phyloP scores from a whole-genome alignment of 2,888 invertebrate species.

The Latrodectus hesperus region DNA sequence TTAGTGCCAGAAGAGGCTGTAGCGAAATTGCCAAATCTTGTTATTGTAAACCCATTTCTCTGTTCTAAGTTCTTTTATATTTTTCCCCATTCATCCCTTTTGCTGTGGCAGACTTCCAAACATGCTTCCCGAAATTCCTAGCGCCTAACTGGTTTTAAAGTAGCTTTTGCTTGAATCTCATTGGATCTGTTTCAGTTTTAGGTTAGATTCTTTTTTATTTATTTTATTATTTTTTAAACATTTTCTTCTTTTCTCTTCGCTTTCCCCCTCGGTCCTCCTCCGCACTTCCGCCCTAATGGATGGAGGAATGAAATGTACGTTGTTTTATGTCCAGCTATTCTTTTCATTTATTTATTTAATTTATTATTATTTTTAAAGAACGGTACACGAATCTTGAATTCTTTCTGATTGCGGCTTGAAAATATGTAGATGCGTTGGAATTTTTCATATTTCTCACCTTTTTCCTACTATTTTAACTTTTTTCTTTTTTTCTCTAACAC shows the following conservation, averaged over 20 bases:
- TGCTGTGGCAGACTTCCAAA: constrained; percentile 47
- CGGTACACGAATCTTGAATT: constrained; percentile 22
- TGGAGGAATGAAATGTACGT: constrained; percentile 56
- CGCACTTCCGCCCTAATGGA: constrained; percentile 43
- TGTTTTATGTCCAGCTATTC: constrained; percentile 17
- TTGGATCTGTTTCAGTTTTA: constrained; percentile 57
- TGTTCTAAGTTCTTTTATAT: constrained; percentile 8
- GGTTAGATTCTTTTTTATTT: constrained; percentile 29
- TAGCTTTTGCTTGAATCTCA: constrained; percentile 52
- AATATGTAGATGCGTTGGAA: constrained; percentile 35
- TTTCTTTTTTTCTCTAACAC: constrained; percentile 21
- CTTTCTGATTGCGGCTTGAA: constrained; percentile 9
- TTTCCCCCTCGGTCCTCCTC: neutral
- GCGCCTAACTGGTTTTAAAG: constrained; percentile 65
- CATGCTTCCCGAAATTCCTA: constrained; percentile 24
- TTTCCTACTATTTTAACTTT: constrained; percentile 8
- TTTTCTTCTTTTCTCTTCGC: constrained; percentile 6
- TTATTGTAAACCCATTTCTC: constrained; percentile 68
- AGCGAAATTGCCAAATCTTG: constrained; percentile 65
- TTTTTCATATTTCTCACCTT: constrained; percentile 29
- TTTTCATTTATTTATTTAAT: constrained; percentile 4
- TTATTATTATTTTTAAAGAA: constrained; percentile 30
- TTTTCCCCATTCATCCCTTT: constrained; percentile 7
- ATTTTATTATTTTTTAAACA: neutral
- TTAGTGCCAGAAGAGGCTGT: constrained; percentile 23